These are phyloP conservation scores for Holacanthella duospinosa DNA, from an alignment of 2,888 invertebrate species.

Conservation along the genomic window DNA sequence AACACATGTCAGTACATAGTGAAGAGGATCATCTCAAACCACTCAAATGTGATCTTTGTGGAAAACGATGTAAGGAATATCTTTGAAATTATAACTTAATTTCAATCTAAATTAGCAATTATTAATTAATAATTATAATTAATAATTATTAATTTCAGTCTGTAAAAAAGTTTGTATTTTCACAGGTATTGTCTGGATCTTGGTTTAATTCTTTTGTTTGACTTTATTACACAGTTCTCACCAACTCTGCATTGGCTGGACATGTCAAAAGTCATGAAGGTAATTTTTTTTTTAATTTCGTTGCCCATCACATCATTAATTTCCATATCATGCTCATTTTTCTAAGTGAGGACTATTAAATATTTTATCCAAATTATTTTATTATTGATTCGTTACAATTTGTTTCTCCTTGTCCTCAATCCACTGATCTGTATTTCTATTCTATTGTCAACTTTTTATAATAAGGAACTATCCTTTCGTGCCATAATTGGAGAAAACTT, in stretches of 20 bases:
- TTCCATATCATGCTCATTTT: too few species aligned
- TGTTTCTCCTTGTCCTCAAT: not conserved
- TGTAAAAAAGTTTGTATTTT: too few species aligned
- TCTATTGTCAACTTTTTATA: not conserved
- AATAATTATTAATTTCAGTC: not conserved
- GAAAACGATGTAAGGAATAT: constrained; percentile 46
- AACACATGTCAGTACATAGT: constrained; percentile 56
- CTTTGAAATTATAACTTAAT: not conserved
- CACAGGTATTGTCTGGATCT: too few species aligned
- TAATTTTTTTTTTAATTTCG: constrained; percentile 35
- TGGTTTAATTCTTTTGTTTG: not conserved
- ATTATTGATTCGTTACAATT: not conserved
- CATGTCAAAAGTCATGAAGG: constrained; percentile 59
- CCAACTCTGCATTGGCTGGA: constrained; percentile 59
- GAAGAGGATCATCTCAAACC: constrained; percentile 59
- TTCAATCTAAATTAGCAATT: not conserved
- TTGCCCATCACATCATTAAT: not conserved
- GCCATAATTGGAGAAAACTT: not conserved
- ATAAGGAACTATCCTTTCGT: not conserved
- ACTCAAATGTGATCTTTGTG: constrained; percentile 54
- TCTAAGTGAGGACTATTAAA: too few species aligned
- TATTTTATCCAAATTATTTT: constrained; percentile 1
- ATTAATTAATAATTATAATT: not conserved
- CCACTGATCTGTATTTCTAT: not conserved
- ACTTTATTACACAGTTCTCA: constrained; percentile 45